Conservation (phyloP, 2,113 vertebrate genomes). For the Axis porcinus region DNA sequence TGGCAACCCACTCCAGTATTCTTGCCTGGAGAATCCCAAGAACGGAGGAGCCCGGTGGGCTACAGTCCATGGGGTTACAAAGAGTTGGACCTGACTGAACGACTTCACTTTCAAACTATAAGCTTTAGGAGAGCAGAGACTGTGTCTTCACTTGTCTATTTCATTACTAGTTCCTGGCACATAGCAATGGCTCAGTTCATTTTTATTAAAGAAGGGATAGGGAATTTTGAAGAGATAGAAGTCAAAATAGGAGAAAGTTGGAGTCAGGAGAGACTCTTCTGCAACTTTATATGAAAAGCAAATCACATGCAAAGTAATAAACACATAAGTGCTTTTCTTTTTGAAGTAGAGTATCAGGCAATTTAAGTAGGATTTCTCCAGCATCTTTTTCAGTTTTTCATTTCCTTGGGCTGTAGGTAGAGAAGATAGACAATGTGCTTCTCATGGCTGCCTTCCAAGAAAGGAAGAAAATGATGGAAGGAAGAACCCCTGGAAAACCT, state of each 20-base stretch:
- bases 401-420: constrained; percentile 79
- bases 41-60: too few species aligned
- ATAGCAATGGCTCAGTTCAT: neutral
- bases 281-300: neutral
- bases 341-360: neutral
- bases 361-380: neutral
- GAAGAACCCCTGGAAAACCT: neutral
- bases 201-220: neutral
- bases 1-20: too few species aligned
- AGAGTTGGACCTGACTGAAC: too few species aligned
- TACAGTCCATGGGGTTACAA: too few species aligned
- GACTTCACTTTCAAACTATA: neutral
- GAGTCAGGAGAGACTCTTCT: neutral
- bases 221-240: constrained; percentile 23
- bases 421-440: constrained; percentile 80
- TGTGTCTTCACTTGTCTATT: neutral
- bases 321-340: neutral
- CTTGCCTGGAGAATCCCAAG: too few species aligned
- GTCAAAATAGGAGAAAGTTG: neutral
- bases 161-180: neutral
- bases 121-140: neutral
- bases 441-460: constrained; percentile 79
- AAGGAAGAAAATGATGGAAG: constrained; percentile 70
- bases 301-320: neutral
- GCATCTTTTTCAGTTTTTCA: neutral